These are phyloP conservation scores for Oxyruncus cristatus DNA, from an alignment of 2,113 vertebrate species.

Conservation along the genomic window DNA sequence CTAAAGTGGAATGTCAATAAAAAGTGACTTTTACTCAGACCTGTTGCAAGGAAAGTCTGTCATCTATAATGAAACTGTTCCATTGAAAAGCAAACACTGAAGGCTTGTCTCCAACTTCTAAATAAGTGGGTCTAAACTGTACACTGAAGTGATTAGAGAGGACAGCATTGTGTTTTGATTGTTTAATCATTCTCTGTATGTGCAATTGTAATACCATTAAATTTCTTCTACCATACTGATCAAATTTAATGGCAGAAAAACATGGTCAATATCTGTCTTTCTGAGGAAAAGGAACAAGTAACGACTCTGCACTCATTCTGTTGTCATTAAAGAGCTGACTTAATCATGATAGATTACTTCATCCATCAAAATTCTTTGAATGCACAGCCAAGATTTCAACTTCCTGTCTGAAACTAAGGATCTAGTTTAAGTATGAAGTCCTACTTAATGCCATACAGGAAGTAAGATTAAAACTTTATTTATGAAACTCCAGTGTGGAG, in stretches of 20 bases:
- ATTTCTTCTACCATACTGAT: neutral
- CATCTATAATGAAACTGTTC: neutral
- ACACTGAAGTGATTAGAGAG: neutral
- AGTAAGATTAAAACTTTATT: neutral
- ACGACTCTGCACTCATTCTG: no score
- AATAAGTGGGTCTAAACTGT: neutral
- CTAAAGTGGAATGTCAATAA: neutral
- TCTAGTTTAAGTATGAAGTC: neutral
- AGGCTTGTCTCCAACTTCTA: neutral
- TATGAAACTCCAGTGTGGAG: neutral
- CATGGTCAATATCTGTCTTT: neutral
- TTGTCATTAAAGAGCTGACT: no score
- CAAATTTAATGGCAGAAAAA: neutral
- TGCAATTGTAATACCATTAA: neutral
- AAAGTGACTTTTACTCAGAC: neutral
- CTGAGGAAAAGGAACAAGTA: neutral
- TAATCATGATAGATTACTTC: neutral
- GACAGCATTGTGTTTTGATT: neutral
- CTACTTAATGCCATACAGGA: neutral
- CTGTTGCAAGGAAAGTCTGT: neutral
- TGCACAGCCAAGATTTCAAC: neutral
- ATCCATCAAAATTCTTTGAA: neutral
- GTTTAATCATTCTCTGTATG: neutral
- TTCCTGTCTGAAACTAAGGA: neutral
- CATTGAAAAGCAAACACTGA: neutral